Base-by-base conservation (phyloP, 2,797 vertebrate genomes). In the Naso thynnoides region DNA sequence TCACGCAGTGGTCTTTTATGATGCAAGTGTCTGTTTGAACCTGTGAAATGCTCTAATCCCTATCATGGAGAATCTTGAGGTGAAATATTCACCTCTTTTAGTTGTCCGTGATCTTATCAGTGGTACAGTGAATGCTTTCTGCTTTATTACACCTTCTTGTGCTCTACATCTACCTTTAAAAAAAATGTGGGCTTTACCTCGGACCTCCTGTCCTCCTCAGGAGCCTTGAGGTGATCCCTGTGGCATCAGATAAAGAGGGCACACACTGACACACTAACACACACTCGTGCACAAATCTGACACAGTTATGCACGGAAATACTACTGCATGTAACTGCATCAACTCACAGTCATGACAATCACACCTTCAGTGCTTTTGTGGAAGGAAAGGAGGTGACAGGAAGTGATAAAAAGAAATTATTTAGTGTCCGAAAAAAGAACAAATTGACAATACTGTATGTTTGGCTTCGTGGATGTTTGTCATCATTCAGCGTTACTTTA, bases 231-330 rank as follows among this genome's bases (percentile, higher is more conserved):
- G 80, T 73, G 70, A 90, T 93, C 89, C 86, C 76, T 89, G 87
- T 88, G 78, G 74, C 87, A 88, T 65, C 44, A 70, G 69, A 86
- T 64, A 92, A 93, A 87, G 84, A 93, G 90, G 92, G 89, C 90
- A 91, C 81, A 88, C 86, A 85, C 85, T 94, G 93, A 94, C 94
- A 95, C 91, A 94, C 92, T 94, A 92, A 95, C 94, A 94, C 92
- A 91, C 87, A 93, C 89, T 92, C 47, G 64, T 21, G 27, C 81
- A 74, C 56, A 71, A 68, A 80, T 80, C 39, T 93, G 91, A 92
- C 89, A 91, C 91, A 92, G 84, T 87, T 89, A 73, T 79, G 68
- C 84, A 62, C 85, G 85, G 88, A 91, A 88, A 79, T 61, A 82
- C 88, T 85, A 61, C 57, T 42, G 59, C 60, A 52, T 52, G 59